Evolutionary conservation across 2,113 vertebrate genomes (phyloP), one percentile per base, ranked within the genome.

Genomic region (Laticauda colubrina): DNA sequence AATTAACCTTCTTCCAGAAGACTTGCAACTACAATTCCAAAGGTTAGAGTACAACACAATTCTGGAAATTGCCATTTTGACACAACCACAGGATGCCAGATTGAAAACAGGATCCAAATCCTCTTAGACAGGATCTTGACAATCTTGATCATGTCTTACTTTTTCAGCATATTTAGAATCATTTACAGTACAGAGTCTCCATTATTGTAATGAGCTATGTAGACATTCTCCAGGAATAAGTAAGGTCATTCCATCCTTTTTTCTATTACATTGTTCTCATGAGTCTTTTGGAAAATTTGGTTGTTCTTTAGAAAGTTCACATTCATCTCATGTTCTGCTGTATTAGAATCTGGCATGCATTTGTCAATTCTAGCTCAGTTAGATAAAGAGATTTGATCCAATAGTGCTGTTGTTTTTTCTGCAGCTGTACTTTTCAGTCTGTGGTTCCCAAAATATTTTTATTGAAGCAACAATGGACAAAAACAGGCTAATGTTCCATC

Each of bases 191-290:
- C 91, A 48, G 86, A 0, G 90, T 93, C 92, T 91, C 85, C 94
- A 89, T 57, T 59, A 89, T 29, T 85, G 57, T 2, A 8, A 59
- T 93, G 21, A 92, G 94, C 75, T 92, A 21, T 64, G 93, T 89
- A 90, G 26, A 14, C 89, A 91, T 85, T 20, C 88, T 96, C 96
- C 96, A 96, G 96, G 57, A 96, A 59, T n/a, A 95, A 95, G 29
- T 48, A 85, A 85, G 91, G 34, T 4, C 23, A 91, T 93, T 94
- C 90, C 92, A 95, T 94, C 95, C 94, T 95, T 95, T 94, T 93
- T 91, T 87, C 39, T 51, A 64, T 45, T 88, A 94, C 92, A 54
- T 56, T 61, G 85, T 51, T 86, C 11, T 26, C 93, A 94, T 57
- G 89, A 95, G 57, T 69, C 26, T 95, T 94, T 86, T 90, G 90